phyloP scores from a whole-genome alignment of 2,113 vertebrate genomes.

The Heteronetta atricapilla region DNA sequence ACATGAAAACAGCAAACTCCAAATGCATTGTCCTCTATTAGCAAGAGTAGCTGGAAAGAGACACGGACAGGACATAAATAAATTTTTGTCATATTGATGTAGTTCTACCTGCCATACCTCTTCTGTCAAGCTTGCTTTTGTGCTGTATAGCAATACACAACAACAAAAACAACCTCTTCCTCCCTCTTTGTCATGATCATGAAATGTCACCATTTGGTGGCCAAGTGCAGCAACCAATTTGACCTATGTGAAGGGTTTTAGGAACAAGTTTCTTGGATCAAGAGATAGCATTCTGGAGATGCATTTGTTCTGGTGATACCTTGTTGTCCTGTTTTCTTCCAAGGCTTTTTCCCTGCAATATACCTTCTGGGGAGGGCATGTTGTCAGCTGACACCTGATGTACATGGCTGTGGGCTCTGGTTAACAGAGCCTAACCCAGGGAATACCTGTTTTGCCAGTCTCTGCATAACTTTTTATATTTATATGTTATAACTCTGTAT shows the following conservation, averaged over 20 bases:
- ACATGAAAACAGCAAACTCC: neutral
- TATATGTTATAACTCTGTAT: too few species aligned
- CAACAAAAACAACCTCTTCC: neutral
- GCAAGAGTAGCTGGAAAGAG: neutral
- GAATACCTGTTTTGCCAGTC: neutral
- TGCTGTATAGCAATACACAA: neutral
- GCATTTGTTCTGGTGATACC: neutral
- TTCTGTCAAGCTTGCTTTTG: neutral
- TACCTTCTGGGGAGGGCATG: neutral
- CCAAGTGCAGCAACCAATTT: neutral
- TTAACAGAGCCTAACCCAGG: neutral
- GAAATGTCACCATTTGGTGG: neutral
- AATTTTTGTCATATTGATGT: neutral
- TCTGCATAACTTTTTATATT: too few species aligned
- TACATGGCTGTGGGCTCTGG: fast-evolving
- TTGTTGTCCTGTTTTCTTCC: neutral
- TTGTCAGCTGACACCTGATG: neutral
- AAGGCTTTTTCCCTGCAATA: neutral
- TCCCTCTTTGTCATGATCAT: neutral
- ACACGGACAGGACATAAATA: neutral
- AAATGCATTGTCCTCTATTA: neutral
- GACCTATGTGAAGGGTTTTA: neutral
- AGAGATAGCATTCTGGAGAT: neutral
- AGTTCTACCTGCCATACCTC: neutral
- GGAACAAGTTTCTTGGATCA: neutral